Base-by-base conservation (phyloP, 37 sponge, comb jelly and placozoan genomes). In the Theonella swinhoei region DNA sequence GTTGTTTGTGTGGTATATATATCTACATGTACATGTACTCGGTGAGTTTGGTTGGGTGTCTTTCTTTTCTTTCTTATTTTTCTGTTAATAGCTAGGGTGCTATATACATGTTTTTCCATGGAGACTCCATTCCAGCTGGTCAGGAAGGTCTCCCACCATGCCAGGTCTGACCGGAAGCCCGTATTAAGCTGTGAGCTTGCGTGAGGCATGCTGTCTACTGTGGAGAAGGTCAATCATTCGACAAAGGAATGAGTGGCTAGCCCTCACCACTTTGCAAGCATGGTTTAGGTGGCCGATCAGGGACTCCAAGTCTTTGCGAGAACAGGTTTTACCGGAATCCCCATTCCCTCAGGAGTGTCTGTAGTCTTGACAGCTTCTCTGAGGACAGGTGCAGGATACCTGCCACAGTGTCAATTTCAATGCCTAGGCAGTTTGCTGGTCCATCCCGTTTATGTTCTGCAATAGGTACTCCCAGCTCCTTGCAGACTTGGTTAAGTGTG, bases 61-160 rank as follows among this genome's bases (percentile, higher is more conserved):
- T n/a, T n/a, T n/a, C n/a, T n/a, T n/a, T n/a, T n/a, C n/a, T n/a
- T n/a, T n/a, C n/a, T n/a, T n/a, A n/a, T n/a, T n/a, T n/a, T n/a
- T n/a, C n/a, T n/a, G n/a, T n/a, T n/a, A n/a, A n/a, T n/a, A n/a
- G n/a, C n/a, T n/a, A n/a, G n/a, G n/a, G n/a, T n/a, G n/a, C n/a
- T n/a, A n/a, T n/a, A n/a, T n/a, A n/a, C n/a, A n/a, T n/a, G n/a
- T n/a, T n/a, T n/a, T n/a, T n/a, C n/a, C n/a, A 74, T n/a, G 22
- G 38, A 28, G 32, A 70, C 37, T 32, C 74, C 83, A 26, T 82
- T 82, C 83, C 73, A 82, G 39, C 42, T 36, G 31, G 35, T 32
- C 36, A 82, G 30, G 38, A 72, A 82, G 19, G n/a, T n/a, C 32
- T 54, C n/a, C 83, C 83, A 82, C 83, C 83, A 82, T 62, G 30